Conservation (phyloP, 2,888 invertebrate genomes). For the Scrobipalpa costella region DNA sequence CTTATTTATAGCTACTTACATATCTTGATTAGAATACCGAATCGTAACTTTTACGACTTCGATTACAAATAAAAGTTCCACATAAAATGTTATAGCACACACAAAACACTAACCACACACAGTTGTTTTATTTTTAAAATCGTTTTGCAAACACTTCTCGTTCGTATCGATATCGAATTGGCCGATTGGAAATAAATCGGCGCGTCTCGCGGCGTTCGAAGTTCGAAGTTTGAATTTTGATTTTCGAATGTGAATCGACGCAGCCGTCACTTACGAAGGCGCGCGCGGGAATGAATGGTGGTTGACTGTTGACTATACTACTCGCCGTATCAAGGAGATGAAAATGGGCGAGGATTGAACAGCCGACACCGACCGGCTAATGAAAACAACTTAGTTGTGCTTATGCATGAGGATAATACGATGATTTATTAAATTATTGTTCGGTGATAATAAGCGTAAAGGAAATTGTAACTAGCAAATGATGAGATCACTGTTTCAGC, state of each 20-base stretch:
- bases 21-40: slow-evolving; percentile 17
- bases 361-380: slow-evolving; percentile 5
- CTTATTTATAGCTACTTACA: slow-evolving; percentile 29
- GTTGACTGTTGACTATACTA: slow-evolving; percentile 26
- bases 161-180: slow-evolving; percentile 32
- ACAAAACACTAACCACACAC: slow-evolving; percentile 23
- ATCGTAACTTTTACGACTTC: slow-evolving; percentile 16
- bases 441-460: background rate
- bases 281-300: slow-evolving; percentile 69
- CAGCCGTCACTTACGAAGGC: slow-evolving; percentile 62
- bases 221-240: slow-evolving; percentile 21
- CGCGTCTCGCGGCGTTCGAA: slow-evolving; percentile 34
- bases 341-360: background rate
- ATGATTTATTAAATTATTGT: slow-evolving; percentile 2
- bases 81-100: slow-evolving; percentile 15
- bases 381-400: slow-evolving; percentile 10
- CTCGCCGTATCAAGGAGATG: slow-evolving; percentile 22
- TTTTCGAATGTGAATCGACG: slow-evolving; percentile 41
- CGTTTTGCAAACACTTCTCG: slow-evolving; percentile 25
- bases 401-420: slow-evolving; percentile 13
- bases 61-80: slow-evolving; percentile 20
- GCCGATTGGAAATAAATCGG: slow-evolving; percentile 50
- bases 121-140: slow-evolving; percentile 18
- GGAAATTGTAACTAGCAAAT: background rate
- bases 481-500: background rate